Evolutionary conservation across 2,888 invertebrate genomes (phyloP), one percentile per base, ranked within the genome.

Genomic region (Temnothorax ravouxi): DNA sequence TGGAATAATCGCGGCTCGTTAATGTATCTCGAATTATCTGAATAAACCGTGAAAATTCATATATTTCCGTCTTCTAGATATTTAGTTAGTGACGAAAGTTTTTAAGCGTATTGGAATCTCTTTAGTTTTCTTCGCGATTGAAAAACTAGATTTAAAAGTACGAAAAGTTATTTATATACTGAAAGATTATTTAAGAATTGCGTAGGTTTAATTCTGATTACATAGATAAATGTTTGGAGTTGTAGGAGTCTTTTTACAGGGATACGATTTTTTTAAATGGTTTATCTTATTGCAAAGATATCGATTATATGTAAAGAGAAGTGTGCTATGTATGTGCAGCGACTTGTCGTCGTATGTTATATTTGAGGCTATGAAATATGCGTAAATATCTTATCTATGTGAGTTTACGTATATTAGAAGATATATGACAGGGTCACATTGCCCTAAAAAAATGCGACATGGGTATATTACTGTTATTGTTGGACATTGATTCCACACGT

Each of bases 391-490:
- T 79, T 79, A 81, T 54, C 72, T 61, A 38, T 41, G 18, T n/a
- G 21, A 74, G 2, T 80, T 72, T 81, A 75, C 25, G 2, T 62
- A 38, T 38, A 15, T 18, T 18, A 34, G 6, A 25, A 62, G n/a
- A 41, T n/a, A 6, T 41, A 41, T 54, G 38, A 54, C n/a, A 18
- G 41, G 38, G 6, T 29, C 13, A n/a, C 13, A n/a, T 62, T 52
- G 9, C 25, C 69, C 50, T 71, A 80, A 71, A 41, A n/a, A 74
- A 38, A 66, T 83, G 5, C 38, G 56, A 72, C 34, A 64, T 80
- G 34, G 72, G 54, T 82, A 85, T 77, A 52, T 80, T 72, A 82
- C 62, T 84, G 87, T 90, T 90, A 88, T 83, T 83, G 81, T 74
- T 82, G 87, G 71, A 83, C 67, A 86, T 77, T 67, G 59, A 79